Base-by-base conservation (phyloP, 2,888 invertebrate species). In the Alloplasta piceator region DNA sequence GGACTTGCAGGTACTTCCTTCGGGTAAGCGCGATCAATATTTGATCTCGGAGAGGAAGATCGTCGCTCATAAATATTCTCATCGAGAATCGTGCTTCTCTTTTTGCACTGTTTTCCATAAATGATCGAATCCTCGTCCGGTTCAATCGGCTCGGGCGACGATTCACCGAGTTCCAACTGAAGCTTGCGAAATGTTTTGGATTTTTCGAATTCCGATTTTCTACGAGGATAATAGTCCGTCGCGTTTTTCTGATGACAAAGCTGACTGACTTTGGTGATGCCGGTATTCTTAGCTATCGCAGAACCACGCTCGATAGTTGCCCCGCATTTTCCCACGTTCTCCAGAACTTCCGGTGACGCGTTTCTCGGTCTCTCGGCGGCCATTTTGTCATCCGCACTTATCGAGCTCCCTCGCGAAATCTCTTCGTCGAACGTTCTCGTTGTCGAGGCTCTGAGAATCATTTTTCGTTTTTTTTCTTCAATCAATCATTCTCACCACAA, bases 191-290 rank as follows among this genome's bases (percentile, higher is more conserved):
- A 83, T 1, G 82, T 83, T 38, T 80, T 82, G 6, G 83, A 83
- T 55, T 83, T 83, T 60, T 83, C 83, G 14, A 83, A 83, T 50
- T 83, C 83, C 0, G 83, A 83, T 52, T 83, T 83, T 52, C 83
- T 76, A 12, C 83, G 50, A 0, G 83, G 83, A 77, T 83, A 83
- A 68, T 64, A 78, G 74, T 74, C 78, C 61, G 66, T 56, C 50
- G 82, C 64, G 26, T 58, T 75, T 61, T 78, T 77, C 26, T 80
- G 80, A 46, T 80, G 80, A 46, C 9, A 75, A 48, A 79, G 41
- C 48, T 82, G 82, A 46, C 78, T 82, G 76, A 80, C 82, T 64
- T 72, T 82, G 10, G 82, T 77, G 16, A 78, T 43, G 7, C 82
- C 75, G 9, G 71, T 61, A 52, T 14, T 39, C 38, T 74, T 77